phyloP scores from a whole-genome alignment of 2,888 invertebrate species.

The Actias luna region DNA sequence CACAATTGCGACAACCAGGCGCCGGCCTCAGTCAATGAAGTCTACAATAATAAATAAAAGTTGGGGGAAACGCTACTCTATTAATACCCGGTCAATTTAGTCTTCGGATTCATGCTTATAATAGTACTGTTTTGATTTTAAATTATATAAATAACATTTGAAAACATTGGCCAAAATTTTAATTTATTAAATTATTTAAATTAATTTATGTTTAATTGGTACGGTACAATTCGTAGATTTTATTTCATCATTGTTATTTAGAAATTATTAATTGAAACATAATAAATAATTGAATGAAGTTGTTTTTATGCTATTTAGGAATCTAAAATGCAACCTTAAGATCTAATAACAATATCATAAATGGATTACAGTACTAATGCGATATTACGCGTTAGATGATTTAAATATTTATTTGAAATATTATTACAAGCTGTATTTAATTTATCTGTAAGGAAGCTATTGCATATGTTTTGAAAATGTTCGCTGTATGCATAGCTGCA shows the following conservation, averaged over 20 bases:
- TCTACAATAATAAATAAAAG: slow-evolving; percentile 71
- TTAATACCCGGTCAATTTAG: slow-evolving; percentile 53
- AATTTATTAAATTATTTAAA: slow-evolving; percentile 38
- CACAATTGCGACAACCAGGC: slow-evolving; percentile 75
- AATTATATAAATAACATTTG: slow-evolving; percentile 37
- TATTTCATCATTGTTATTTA: not conserved
- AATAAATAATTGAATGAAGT: not conserved
- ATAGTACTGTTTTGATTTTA: slow-evolving; percentile 38
- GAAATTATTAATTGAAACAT: not conserved
- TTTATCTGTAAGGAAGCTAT: not conserved
- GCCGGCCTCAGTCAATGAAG: slow-evolving; percentile 72
- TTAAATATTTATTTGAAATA: not conserved
- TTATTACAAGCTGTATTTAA: not conserved
- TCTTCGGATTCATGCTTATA: slow-evolving; percentile 36
- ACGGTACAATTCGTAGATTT: slow-evolving; percentile 27
- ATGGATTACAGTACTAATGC: not conserved
- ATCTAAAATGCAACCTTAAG: not conserved
- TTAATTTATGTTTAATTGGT: slow-evolving; percentile 31
- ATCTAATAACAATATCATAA: not conserved
- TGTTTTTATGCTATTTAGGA: not conserved
- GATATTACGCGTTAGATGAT: not conserved
- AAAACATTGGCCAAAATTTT: slow-evolving; percentile 34
- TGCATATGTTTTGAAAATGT: not conserved
- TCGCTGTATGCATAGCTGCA: too few species aligned
- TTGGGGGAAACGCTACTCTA: slow-evolving; percentile 63